Percentiles rank a stretch among this genome's conserved stretches.
These are phyloP conservation scores for Thalassoma bifasciatum DNA, from an alignment of 2,113 vertebrate genomes.

Conservation along the genomic window DNA sequence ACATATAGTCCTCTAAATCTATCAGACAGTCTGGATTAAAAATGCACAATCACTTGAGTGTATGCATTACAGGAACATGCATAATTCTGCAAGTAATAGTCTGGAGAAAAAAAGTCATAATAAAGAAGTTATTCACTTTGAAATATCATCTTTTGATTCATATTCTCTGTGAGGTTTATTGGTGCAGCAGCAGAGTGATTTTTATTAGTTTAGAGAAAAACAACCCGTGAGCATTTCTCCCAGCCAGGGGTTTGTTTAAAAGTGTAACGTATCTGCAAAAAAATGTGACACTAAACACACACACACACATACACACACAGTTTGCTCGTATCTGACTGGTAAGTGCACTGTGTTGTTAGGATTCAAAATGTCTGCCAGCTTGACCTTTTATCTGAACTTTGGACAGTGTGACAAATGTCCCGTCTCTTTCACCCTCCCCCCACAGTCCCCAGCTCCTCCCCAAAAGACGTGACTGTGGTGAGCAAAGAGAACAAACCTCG, in stretches of 20 bases:
- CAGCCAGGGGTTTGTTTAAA: slow-evolving; percentile 25
- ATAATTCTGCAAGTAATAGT: background rate
- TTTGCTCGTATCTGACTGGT: background rate
- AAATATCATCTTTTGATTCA: background rate
- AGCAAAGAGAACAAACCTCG: slow-evolving; percentile 98
- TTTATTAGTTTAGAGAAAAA: background rate
- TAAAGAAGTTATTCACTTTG: background rate
- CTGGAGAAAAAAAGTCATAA: slow-evolving; percentile 2
- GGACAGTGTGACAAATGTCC: slow-evolving; percentile 2
- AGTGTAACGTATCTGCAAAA: no score
- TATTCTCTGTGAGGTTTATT: slow-evolving; percentile 4
- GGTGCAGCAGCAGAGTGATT: background rate
- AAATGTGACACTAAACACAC: background rate
- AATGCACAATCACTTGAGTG: background rate
- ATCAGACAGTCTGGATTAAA: background rate
- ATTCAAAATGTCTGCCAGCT: background rate
- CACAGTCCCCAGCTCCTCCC: slow-evolving; percentile 93
- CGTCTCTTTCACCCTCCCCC: background rate
- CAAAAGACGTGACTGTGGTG: slow-evolving; percentile 98
- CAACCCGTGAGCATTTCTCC: slow-evolving; percentile 6
- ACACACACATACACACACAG: background rate
- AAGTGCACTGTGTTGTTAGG: background rate
- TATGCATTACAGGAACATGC: background rate
- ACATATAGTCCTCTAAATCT: background rate
- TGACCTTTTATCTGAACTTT: background rate